phyloP scores from a whole-genome alignment of 2,113 vertebrate genomes.

The Myrmophylax atrothorax region DNA sequence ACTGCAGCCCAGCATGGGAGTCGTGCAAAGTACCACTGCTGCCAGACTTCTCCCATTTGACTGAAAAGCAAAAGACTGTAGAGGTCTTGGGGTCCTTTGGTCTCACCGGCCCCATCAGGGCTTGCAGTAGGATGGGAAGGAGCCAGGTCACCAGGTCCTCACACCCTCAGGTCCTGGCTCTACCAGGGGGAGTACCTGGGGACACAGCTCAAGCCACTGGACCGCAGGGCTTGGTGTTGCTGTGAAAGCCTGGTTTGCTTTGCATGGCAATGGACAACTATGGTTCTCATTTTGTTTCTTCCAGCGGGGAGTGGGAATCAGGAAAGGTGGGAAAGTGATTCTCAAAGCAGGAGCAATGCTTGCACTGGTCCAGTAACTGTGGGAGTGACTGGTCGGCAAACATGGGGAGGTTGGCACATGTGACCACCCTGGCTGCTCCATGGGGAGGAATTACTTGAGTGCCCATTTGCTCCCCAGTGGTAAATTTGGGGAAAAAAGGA shows the following conservation, averaged over 20 bases:
- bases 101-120: fast-evolving
- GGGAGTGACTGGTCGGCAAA: not conserved
- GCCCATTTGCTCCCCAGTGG: not conserved
- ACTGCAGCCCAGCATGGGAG: fast-evolving
- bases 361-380: fast-evolving
- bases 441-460: not conserved
- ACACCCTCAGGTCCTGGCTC: fast-evolving
- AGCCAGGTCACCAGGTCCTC: fast-evolving
- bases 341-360: fast-evolving
- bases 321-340: too few species aligned
- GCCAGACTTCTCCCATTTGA: not conserved
- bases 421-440: fast-evolving
- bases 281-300: not conserved
- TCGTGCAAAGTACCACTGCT: fast-evolving
- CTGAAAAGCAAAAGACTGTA: fast-evolving
- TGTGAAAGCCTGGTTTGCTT: not conserved
- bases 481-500: not conserved
- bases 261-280: fast-evolving
- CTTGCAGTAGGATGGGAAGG: not conserved
- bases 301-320: fast-evolving
- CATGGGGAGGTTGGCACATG: fast-evolving
- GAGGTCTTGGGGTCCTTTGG: fast-evolving
- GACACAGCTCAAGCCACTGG: fast-evolving
- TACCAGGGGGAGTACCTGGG: too few species aligned
- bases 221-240: fast-evolving